These are phyloP conservation scores for Sinelater perroti DNA, from an alignment of 2,888 invertebrate species.

Conservation along the genomic window DNA sequence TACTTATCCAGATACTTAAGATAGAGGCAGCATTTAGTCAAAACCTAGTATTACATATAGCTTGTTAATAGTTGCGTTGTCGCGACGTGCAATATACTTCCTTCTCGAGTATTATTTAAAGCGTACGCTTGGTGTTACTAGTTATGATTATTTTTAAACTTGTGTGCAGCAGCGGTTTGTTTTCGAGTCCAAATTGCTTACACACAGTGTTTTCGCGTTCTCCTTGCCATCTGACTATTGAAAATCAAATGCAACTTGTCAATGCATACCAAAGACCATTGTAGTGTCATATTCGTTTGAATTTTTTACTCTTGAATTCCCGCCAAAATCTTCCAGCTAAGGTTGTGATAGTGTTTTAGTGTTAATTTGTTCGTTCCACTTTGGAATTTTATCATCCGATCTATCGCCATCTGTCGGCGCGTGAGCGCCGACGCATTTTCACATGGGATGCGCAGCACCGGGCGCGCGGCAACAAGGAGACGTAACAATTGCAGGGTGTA, in stretches of 20 bases:
- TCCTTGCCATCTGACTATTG: constrained; percentile 45
- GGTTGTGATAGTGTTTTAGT: constrained; percentile 61
- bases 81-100: constrained; percentile 60
- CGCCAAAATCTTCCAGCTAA: constrained; percentile 62
- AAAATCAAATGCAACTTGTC: constrained; percentile 50
- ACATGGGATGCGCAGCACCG: constrained; percentile 12
- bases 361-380: constrained; percentile 47
- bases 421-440: no score
- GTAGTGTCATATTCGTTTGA: constrained; percentile 54
- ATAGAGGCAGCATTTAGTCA: constrained; percentile 59
- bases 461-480: constrained; percentile 30
- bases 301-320: constrained; percentile 47
- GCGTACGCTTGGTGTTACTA: constrained; percentile 51
- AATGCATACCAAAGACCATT: constrained; percentile 60
- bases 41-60: constrained; percentile 55
- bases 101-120: constrained; percentile 57
- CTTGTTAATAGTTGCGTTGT: constrained; percentile 49
- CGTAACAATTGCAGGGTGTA: constrained; percentile 38
- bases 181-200: constrained; percentile 22
- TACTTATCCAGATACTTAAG: constrained; percentile 57
- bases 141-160: constrained; percentile 47
- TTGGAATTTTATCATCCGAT: constrained; percentile 30
- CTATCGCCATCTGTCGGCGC: constrained; percentile 5
- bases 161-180: constrained; percentile 43
- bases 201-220: constrained; percentile 36